Conservation (phyloP, 2,113 vertebrate genomes). For the Tursiops truncatus region DNA sequence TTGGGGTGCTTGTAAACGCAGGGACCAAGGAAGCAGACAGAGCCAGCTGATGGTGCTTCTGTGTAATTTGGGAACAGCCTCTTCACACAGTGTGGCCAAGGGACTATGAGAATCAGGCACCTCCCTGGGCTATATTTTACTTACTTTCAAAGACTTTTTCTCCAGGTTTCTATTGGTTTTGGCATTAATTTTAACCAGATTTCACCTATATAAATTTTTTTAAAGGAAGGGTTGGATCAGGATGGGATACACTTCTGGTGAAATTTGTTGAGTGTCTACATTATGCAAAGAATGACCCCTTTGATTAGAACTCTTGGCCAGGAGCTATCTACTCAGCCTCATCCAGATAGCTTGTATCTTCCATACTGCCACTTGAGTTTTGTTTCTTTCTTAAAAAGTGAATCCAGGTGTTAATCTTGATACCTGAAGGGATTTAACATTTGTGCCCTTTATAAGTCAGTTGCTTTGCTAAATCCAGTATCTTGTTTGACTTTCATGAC, state of each 20-base stretch:
- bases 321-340: not conserved
- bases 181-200: constrained; percentile 27
- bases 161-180: not conserved
- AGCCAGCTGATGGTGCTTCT: not conserved
- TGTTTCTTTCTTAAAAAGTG: constrained; percentile 31
- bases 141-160: not conserved
- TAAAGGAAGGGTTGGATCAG: not conserved
- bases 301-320: not conserved
- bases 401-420: not conserved
- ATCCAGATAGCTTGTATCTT: not conserved
- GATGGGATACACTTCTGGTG: not conserved
- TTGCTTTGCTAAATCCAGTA: constrained; percentile 19
- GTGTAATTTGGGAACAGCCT: constrained; percentile 9
- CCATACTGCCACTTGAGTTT: not conserved
- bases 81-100: not conserved
- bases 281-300: not conserved
- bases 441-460: not conserved
- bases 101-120: not conserved
- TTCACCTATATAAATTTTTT: not conserved
- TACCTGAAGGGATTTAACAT: not conserved
- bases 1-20: not conserved
- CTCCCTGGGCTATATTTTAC: not conserved
- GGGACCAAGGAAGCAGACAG: not conserved
- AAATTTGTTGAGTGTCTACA: not conserved
- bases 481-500: constrained; percentile 27